These are phyloP conservation scores for Graphium colonna DNA, from an alignment of 2,888 invertebrate species.

Conservation along the genomic window DNA sequence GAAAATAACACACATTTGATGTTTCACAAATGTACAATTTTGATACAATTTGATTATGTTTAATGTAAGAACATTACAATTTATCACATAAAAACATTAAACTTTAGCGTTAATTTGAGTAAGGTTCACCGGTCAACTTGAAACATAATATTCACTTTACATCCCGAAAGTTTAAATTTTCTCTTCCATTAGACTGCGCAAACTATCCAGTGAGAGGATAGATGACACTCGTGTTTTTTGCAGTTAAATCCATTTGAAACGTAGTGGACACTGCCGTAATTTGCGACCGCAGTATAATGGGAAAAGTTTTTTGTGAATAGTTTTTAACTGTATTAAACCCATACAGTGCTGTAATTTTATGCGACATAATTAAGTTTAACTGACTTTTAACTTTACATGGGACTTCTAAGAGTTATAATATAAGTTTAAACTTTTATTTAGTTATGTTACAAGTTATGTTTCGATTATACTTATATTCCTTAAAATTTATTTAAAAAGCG, in stretches of 20 bases:
- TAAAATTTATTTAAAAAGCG: no score
- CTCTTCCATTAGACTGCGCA: constrained; percentile 16
- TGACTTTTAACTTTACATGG: no score
- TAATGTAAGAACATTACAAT: no score
- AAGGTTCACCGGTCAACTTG: constrained; percentile 16
- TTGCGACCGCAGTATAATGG: not conserved
- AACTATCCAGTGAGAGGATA: constrained; percentile 13
- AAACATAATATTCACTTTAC: constrained; percentile 12
- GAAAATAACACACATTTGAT: no score
- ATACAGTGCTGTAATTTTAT: no score
- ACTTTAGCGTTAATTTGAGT: not conserved
- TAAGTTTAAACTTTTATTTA: no score
- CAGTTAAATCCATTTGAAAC: not conserved
- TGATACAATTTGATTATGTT: no score
- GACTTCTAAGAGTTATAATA: no score
- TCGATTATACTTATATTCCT: no score
- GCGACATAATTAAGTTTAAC: no score
- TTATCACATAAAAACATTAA: not conserved
- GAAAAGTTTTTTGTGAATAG: not conserved
- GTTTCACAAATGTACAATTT: no score
- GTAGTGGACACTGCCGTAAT: not conserved
- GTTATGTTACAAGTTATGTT: no score
- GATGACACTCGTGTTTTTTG: constrained; percentile 11
- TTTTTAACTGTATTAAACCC: not conserved
- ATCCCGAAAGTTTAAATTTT: constrained; percentile 19